Conservation (phyloP, 1,140 invertebrate genomes). For the Papilio polyxenes region DNA sequence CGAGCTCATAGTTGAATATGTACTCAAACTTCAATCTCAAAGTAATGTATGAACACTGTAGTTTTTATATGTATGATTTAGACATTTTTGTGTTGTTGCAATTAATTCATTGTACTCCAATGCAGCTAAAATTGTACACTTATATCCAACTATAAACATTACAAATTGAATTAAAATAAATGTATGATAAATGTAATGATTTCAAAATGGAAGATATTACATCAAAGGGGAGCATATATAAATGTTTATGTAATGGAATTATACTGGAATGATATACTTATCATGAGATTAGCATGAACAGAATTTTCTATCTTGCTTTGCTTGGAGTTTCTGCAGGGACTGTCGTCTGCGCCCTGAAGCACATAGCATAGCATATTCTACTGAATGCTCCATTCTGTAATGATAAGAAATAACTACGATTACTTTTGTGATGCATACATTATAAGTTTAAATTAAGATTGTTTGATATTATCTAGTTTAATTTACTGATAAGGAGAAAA, state of each 20-base stretch:
- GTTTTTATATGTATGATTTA: neutral
- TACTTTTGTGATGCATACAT: neutral
- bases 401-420: neutral
- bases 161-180: too few species aligned
- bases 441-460: too few species aligned
- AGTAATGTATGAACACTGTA: neutral
- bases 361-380: conserved; percentile 79
- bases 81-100: neutral
- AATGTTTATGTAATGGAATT: conserved; percentile 39
- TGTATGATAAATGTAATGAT: neutral
- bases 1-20: neutral
- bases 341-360: conserved; percentile 71
- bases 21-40: neutral
- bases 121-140: too few species aligned
- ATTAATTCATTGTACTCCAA: too few species aligned
- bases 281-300: conserved; percentile 64
- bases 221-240: neutral
- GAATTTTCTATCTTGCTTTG: conserved; percentile 66
- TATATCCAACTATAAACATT: too few species aligned
- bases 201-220: conserved; percentile 7
- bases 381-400: conserved; percentile 78
- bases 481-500: too few species aligned
- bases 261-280: conserved; percentile 38
- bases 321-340: conserved; percentile 72
- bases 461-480: too few species aligned